A percentile compares a stretch with the other conserved stretches of the same genome.
These are phyloP conservation scores for Aquatica leii DNA, from an alignment of 2,888 invertebrate genomes.

Conservation along the genomic window DNA sequence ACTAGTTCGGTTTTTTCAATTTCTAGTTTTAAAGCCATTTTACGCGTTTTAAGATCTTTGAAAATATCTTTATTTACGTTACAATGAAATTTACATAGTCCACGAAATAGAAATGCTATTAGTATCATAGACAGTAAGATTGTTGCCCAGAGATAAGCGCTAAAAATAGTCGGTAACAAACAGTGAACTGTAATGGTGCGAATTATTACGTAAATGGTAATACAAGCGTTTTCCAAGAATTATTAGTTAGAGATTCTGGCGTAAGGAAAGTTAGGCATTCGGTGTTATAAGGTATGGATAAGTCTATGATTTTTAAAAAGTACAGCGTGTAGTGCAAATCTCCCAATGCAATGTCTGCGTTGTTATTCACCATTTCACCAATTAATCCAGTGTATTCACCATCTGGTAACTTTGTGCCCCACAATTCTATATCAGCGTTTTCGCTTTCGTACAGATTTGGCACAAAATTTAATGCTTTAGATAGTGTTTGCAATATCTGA, in stretches of 20 bases:
- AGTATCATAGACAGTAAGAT: slow-evolving; percentile 73
- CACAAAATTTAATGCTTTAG: slow-evolving; percentile 75
- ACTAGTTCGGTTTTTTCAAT: not conserved
- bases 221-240: slow-evolving; percentile 85
- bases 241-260: slow-evolving; percentile 80
- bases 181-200: too few species aligned
- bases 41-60: slow-evolving; percentile 39
- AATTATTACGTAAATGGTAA: slow-evolving; percentile 75
- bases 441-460: slow-evolving; percentile 72
- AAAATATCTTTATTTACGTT: slow-evolving; percentile 50
- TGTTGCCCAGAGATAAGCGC: slow-evolving; percentile 75
- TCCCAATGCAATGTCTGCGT: slow-evolving; percentile 78
- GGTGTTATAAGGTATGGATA: slow-evolving; percentile 80
- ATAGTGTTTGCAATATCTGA: slow-evolving; percentile 72
- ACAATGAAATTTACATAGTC: slow-evolving; percentile 69
- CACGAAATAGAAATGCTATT: slow-evolving; percentile 72
- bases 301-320: slow-evolving; percentile 73
- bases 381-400: slow-evolving; percentile 76
- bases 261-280: slow-evolving; percentile 87
- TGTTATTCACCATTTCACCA: slow-evolving; percentile 74
- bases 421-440: slow-evolving; percentile 69
- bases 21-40: slow-evolving; percentile 37
- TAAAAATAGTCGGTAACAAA: too few species aligned
- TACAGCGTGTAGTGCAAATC: slow-evolving; percentile 79
- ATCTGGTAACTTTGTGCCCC: slow-evolving; percentile 72